Evolutionary conservation across 1,140 invertebrate species (phyloP), one percentile per base, ranked within the genome.

Genomic region (Lucilia sericata): DNA sequence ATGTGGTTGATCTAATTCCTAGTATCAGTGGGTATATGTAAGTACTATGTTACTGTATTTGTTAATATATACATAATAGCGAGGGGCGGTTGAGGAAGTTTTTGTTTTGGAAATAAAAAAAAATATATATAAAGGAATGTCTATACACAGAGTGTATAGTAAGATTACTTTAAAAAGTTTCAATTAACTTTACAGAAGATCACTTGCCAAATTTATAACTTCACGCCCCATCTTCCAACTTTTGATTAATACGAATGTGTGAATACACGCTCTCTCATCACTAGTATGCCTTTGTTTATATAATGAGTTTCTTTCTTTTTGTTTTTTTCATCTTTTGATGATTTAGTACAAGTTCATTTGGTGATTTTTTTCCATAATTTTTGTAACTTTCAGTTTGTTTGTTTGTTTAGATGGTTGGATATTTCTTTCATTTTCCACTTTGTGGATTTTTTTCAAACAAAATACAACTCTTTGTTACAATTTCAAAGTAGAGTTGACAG

Each of bases 381-480:
- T 17, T 60, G 14, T n/a, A 60, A 3, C 5, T 60, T 60, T n/a
- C 55, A 5, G 65, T 21, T 70, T 8, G 10, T 70, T 70, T 70
- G 19, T 5, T 21, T 70, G n/a, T 21, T 70, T 12, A 2, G 65
- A 10, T 70, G 9, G 17, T 70, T 25, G 65, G n/a, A 30, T 70
- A 21, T 70, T 12, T 9, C 3, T 19, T 60, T 70, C n/a, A 70
- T 25, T 70, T 9, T 21, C n/a, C 19, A 70, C n/a, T 70, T 21
- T 70, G 19, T 19, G 65, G 65, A 60, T 60, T 7, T 60, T n/a
- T 14, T 60, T 70, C n/a, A 70, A 70, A 70, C n/a, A n/a, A 70
- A 21, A 70, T 70, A 70, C 60, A 70, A 70, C 65, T 70, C 65
- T 70, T 70, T 25, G 65, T 70, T 70, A 70, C 65, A 70, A 70